Evolutionary conservation across 2,888 invertebrate genomes (phyloP).

Genomic region (Syrphus vitripennis): DNA sequence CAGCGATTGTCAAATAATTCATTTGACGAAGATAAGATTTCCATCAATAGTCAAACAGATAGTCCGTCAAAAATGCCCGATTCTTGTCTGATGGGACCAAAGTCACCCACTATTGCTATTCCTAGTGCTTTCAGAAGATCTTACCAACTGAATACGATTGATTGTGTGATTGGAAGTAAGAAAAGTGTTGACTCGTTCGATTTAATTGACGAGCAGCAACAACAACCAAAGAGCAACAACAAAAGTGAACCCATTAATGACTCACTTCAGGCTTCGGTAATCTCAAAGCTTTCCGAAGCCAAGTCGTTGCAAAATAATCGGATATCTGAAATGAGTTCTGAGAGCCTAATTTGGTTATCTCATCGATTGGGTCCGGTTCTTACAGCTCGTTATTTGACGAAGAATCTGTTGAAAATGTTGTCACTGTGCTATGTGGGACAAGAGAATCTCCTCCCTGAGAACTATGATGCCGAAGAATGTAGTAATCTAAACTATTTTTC

Average conservation of each 20-base stretch:
- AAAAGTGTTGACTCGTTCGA: slow-evolving; percentile 82
- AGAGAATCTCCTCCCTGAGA: slow-evolving; percentile 85
- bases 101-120: slow-evolving; percentile 88
- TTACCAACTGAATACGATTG: slow-evolving; percentile 83
- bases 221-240: slow-evolving; percentile 30
- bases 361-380: slow-evolving; percentile 96
- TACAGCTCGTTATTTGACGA: slow-evolving; percentile 93
- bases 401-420: slow-evolving; percentile 96
- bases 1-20: slow-evolving; percentile 77
- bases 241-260: slow-evolving; percentile 74
- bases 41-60: slow-evolving; percentile 76
- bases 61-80: slow-evolving; percentile 69
- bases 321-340: slow-evolving; percentile 93
- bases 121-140: slow-evolving; percentile 82
- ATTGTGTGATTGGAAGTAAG: slow-evolving; percentile 85
- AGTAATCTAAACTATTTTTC: slow-evolving; percentile 84
- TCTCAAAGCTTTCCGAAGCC: slow-evolving; percentile 78
- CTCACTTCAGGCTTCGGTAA: slow-evolving; percentile 79
- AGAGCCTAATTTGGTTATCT: slow-evolving; percentile 94
- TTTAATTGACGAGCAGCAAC: slow-evolving; percentile 31
- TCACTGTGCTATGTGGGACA: slow-evolving; percentile 95
- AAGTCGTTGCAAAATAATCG: slow-evolving; percentile 82
- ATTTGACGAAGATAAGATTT: slow-evolving; percentile 78
- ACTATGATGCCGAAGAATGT: slow-evolving; percentile 79
- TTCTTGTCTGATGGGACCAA: slow-evolving; percentile 76